phyloP scores from a whole-genome alignment of 2,797 vertebrate species.

The Urocyon cinereoargenteus region DNA sequence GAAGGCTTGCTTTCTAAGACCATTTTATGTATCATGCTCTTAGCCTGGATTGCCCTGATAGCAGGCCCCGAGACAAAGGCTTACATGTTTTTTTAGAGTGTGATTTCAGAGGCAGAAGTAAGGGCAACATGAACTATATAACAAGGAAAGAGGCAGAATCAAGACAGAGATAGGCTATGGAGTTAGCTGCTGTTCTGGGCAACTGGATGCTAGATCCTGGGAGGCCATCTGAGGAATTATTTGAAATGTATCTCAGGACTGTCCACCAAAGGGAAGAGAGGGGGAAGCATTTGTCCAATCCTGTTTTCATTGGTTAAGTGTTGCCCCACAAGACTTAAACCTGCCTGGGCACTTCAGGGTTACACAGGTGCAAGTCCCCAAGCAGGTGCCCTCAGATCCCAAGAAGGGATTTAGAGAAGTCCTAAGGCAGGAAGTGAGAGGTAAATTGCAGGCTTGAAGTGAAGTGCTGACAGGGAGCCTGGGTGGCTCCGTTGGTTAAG shows the following conservation, averaged over 20 bases:
- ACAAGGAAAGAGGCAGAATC: background rate
- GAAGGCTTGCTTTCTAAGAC: background rate
- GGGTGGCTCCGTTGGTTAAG: background rate
- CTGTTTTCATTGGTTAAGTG: background rate
- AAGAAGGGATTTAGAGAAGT: background rate
- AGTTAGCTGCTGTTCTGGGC: background rate
- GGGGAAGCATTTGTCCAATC: background rate
- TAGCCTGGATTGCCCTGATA: background rate
- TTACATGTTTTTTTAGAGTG: background rate
- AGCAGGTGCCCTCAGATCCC: background rate
- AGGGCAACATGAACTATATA: background rate
- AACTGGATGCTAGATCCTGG: background rate
- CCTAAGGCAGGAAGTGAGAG: conserved; percentile 17
- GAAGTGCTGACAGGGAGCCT: background rate
- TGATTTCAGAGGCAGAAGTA: background rate
- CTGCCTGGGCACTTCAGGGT: background rate
- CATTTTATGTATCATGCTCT: background rate
- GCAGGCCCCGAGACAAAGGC: background rate
- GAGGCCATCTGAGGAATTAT: background rate
- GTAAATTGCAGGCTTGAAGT: conserved; percentile 3
- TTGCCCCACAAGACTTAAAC: background rate
- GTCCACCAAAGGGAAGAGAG: background rate
- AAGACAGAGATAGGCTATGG: background rate
- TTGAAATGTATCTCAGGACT: background rate
- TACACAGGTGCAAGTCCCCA: background rate